Base-by-base conservation (phyloP, 2,888 invertebrate species). In the Epicampocera succincta region DNA sequence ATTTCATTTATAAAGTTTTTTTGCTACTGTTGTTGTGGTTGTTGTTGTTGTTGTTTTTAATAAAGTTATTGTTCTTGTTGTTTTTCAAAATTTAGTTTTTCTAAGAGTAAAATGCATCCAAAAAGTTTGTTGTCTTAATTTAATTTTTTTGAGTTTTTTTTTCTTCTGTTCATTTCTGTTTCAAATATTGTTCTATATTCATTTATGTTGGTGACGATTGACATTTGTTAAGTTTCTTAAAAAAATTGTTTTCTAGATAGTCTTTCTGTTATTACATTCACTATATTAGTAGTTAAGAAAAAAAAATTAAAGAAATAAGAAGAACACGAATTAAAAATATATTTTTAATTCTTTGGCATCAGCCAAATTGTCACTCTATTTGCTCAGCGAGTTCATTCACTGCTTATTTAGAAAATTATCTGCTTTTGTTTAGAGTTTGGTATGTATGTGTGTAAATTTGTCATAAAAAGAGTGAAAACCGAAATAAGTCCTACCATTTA, bases 91-190 rank as follows among this genome's bases (percentile, higher is more conserved):
- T 77, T 79, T 74, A 77, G 60, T 60, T 65, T 52, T 74, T 58
- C 29, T 77, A 58, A 88, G 86, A 86, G 88, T 89, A 88, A 88
- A 88, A 86, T 88, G 87, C 86, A 87, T 89, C 88, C 87, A 88
- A 88, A 88, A 89, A 72, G 80, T 85, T 87, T 88, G 83, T 87
- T 81, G 63, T 78, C 76, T 33, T 76, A 63, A 15, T 77, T 25
- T 12, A 25, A 46, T 17, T 42, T 75, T 61, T 48, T 81, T 69
- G 19, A 29, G n/a, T 66, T 58, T 33, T 72, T 40, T 40, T 65
- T n/a, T n/a, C n/a, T n/a, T n/a, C n/a, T n/a, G n/a, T n/a, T n/a
- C n/a, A 17, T 60, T 61, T 33, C 12, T 54, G 25, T 52, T 33
- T 11, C 15, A 13, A 50, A 85, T 85, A 65, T 71, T 71, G 56